Base-by-base conservation (phyloP, 2,888 invertebrate genomes). In the Rhingia rostrata region DNA sequence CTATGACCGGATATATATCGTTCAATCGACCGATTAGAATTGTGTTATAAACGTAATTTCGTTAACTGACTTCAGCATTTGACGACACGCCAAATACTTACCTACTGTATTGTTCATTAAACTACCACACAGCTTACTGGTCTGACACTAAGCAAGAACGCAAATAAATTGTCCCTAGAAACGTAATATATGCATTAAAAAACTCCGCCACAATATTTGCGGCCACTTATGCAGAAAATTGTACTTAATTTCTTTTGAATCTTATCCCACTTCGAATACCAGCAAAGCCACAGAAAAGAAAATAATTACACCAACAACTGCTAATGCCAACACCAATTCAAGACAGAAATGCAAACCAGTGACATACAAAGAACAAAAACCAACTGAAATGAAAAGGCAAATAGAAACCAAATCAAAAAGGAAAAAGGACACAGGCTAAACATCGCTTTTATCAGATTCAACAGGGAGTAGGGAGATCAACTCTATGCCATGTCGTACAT, bases 181-280 rank as follows among this genome's bases (percentile, higher is more conserved):
- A 30, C 49, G 39, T 30, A 4, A 9, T 32, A 41, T 22, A 66
- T 60, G 60, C 73, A 53, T 63, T n/a, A 58, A 58, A 75, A 63
- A 51, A 10, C 72, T 35, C 35, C 66, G 45, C 43, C 73, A 73
- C 73, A 78, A 83, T 79, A 79, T 83, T 83, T 83, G 49, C 72
- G 73, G 72, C 69, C 79, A 83, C 53, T 73, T 72, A 64, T 67
- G 73, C 79, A 67, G 83, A 83, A 83, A 83, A 83, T 83, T 73
- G 79, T 79, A 45, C 73, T 67, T 79, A 83, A 83, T 79, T 79
- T 64, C 67, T 64, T 73, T 63, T 56, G 79, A 73, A 79, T 64
- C 67, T 58, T 56, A 60, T 51, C 47, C 66, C 37, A 30, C 22
- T 1, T n/a, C 49, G 14, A 63, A 47, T 6, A 41, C 39, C 39